These are phyloP conservation scores for Rhabdornis inornatus DNA, from an alignment of 2,113 vertebrate genomes.

Conservation along the genomic window DNA sequence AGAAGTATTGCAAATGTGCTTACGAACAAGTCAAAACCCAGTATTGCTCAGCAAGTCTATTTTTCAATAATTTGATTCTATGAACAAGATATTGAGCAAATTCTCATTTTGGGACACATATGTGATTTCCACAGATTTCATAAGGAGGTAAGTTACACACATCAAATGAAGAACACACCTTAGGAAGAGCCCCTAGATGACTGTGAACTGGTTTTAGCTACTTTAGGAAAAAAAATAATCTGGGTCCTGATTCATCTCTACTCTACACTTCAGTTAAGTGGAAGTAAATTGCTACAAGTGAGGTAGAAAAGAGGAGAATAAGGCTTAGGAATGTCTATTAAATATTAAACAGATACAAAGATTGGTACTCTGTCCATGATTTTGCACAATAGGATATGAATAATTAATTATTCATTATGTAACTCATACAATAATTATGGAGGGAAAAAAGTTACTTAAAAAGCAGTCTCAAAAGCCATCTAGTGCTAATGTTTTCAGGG, in stretches of 20 bases:
- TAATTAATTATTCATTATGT: slow-evolving; percentile 5
- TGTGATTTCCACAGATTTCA: not conserved
- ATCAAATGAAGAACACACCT: not conserved
- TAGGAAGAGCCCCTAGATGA: not conserved
- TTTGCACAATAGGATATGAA: slow-evolving; percentile 4
- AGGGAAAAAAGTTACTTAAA: not conserved
- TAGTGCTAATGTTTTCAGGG: not conserved
- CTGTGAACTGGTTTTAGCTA: not conserved
- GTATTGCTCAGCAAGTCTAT: not conserved
- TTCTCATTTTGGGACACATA: not conserved
- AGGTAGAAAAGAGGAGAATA: not conserved
- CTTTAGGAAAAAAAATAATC: not conserved
- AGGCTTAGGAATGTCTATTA: not conserved
- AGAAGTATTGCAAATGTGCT: not conserved
- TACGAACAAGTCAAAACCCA: not conserved
- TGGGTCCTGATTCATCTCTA: not conserved
- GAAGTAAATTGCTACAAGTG: not conserved
- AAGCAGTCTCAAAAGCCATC: not conserved
- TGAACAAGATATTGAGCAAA: not conserved
- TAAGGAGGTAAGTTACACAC: not conserved
- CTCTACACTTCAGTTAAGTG: not conserved
- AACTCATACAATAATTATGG: slow-evolving; percentile 4
- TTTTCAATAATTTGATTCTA: not conserved
- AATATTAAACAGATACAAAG: not conserved
- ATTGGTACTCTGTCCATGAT: not conserved